phyloP scores from a whole-genome alignment of 2,888 invertebrate species.

The Apoda limacodes region DNA sequence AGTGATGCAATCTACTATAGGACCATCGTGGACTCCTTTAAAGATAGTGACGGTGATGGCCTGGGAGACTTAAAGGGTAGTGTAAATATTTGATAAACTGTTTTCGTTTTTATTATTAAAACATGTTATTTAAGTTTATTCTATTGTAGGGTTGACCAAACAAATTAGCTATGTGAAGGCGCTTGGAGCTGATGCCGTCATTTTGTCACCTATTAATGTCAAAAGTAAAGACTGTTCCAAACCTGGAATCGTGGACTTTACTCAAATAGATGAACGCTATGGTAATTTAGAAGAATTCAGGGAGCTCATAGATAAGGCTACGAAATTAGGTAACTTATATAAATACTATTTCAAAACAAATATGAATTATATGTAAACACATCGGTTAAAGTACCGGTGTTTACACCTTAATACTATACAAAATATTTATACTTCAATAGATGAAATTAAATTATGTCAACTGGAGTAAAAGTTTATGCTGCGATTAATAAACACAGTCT shows the following conservation, averaged over 20 bases:
- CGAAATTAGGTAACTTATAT: constrained; percentile 42
- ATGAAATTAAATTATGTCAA: no score
- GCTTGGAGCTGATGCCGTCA: constrained; percentile 50
- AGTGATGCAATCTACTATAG: constrained; percentile 83
- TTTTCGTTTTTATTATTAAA: background rate
- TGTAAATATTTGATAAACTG: constrained; percentile 3
- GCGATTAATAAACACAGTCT: no score
- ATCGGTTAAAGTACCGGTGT: background rate
- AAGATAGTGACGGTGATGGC: constrained; percentile 85
- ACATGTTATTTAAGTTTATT: background rate
- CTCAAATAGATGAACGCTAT: constrained; percentile 75
- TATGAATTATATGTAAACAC: background rate
- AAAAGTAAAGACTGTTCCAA: constrained; percentile 74
- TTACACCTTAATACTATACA: no score
- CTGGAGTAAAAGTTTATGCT: no score
- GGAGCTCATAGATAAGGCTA: constrained; percentile 61
- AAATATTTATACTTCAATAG: background rate
- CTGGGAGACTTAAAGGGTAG: constrained; percentile 86
- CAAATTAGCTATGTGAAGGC: constrained; percentile 55
- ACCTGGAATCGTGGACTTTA: constrained; percentile 81
- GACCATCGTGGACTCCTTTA: constrained; percentile 85
- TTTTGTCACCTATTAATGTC: constrained; percentile 40
- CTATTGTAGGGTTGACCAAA: constrained; percentile 37
- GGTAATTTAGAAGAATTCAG: constrained; percentile 76
- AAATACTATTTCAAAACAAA: background rate